Percentiles rank a stretch among this genome's conserved stretches.
Evolutionary conservation across 2,113 vertebrate genomes (phyloP).

Genomic region (Montifringilla adamsi): DNA sequence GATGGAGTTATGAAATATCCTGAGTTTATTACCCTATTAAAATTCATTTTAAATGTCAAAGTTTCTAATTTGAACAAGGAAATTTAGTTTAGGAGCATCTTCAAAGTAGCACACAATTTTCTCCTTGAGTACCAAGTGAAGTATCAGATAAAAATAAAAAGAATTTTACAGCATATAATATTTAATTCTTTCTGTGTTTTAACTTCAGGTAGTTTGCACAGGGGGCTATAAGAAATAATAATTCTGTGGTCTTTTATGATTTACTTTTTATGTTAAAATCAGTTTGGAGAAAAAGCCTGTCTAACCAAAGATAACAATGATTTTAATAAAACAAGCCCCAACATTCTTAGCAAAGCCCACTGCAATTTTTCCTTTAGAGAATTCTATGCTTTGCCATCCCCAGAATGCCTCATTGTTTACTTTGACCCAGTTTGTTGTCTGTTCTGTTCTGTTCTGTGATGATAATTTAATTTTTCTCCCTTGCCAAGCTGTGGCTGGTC

Average conservation of each 20-base stretch:
- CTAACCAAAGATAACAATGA: neutral
- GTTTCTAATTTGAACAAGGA: constrained; percentile 39
- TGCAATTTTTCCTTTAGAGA: neutral
- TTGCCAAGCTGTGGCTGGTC: neutral
- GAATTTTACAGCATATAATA: neutral
- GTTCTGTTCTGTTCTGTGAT: neutral
- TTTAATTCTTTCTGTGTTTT: neutral
- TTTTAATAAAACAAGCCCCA: neutral
- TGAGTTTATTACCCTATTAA: constrained; percentile 47
- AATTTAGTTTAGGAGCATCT: constrained; percentile 53
- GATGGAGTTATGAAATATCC: constrained; percentile 35
- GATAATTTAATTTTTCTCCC: neutral
- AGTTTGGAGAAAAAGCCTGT: neutral
- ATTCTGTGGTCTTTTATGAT: neutral
- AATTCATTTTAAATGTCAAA: constrained; percentile 62
- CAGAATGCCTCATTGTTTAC: neutral
- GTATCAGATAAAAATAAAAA: constrained; percentile 34
- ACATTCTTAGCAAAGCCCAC: neutral
- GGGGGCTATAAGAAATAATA: neutral
- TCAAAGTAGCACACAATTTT: neutral
- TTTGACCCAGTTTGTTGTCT: neutral
- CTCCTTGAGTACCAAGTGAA: constrained; percentile 7
- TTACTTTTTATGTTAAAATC: neutral
- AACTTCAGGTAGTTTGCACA: neutral
- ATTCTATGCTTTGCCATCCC: neutral